phyloP scores from a whole-genome alignment of 1,140 invertebrate genomes.

The Leptinotarsa texana region DNA sequence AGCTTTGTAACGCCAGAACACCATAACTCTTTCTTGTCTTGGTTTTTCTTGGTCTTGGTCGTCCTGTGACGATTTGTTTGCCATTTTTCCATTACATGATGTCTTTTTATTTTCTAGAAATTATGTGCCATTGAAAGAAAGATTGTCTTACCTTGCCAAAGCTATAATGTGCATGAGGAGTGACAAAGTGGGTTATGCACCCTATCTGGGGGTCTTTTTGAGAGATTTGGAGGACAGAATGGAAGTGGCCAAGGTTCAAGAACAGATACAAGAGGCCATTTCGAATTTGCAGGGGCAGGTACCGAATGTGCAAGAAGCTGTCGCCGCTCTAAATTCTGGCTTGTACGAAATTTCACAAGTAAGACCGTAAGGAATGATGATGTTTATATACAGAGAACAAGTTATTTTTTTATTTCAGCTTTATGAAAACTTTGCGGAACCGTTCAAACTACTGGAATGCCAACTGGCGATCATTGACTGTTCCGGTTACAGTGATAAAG shows the following conservation, averaged over 20 bases:
- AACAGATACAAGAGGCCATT: constrained; percentile 70
- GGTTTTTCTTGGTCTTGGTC: too few species aligned
- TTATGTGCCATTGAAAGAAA: constrained; percentile 67
- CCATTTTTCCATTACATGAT: too few species aligned
- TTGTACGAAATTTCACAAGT: constrained; percentile 70
- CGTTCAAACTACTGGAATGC: constrained; percentile 81
- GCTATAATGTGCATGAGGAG: constrained; percentile 95
- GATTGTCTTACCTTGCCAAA: constrained; percentile 88
- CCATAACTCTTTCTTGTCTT: too few species aligned
- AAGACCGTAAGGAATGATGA: neutral
- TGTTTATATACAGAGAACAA: too few species aligned
- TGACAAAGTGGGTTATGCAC: constrained; percentile 76
- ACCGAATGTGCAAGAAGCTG: constrained; percentile 57
- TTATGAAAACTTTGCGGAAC: constrained; percentile 82
- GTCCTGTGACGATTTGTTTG: too few species aligned
- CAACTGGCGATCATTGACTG: constrained; percentile 85
- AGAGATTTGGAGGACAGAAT: constrained; percentile 93
- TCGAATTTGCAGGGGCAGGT: constrained; percentile 57
- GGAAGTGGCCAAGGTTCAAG: constrained; percentile 83
- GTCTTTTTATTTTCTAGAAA: constrained; percentile 56
- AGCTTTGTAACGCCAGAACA: too few species aligned
- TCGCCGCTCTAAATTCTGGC: constrained; percentile 64
- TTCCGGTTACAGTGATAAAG: constrained; percentile 73
- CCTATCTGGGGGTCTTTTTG: constrained; percentile 81
- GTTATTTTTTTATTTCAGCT: constrained; percentile 60